A percentile compares a stretch with the other conserved stretches of the same genome.
Evolutionary conservation across 1,140 invertebrate species (phyloP).

Genomic region (Drosophila aff.): DNA sequence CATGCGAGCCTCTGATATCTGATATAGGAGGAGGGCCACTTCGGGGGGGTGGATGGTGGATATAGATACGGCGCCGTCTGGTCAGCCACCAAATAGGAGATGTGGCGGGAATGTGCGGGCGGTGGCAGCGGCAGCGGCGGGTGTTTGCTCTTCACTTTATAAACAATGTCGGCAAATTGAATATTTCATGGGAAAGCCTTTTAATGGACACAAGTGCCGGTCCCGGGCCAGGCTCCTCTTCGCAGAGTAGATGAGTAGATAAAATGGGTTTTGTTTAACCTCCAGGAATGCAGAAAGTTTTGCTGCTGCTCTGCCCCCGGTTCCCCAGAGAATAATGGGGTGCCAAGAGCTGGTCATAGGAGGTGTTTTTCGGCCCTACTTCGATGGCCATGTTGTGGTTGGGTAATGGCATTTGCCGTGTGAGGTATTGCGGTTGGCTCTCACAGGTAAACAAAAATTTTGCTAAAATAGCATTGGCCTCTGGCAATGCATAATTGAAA

Average conservation of each 20-base stretch:
- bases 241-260: constrained; percentile 26
- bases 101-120: constrained; percentile 1
- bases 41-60: constrained; percentile 4
- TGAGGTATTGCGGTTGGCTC: neutral
- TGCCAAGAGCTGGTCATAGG: neutral
- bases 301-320: neutral
- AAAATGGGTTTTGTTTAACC: constrained; percentile 39
- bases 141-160: constrained; percentile 48
- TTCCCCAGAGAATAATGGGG: constrained; percentile 12
- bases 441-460: constrained; percentile 5
- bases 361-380: neutral
- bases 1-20: constrained; percentile 56
- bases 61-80: constrained; percentile 49
- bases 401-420: constrained; percentile 13
- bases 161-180: constrained; percentile 54
- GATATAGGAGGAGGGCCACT: constrained; percentile 20
- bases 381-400: neutral
- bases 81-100: constrained; percentile 25
- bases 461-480: constrained; percentile 8
- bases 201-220: constrained; percentile 41
- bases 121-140: neutral
- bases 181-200: constrained; percentile 57
- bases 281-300: constrained; percentile 37
- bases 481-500: constrained; percentile 6
- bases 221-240: constrained; percentile 1